Evolutionary conservation across 2,797 vertebrate genomes (phyloP).

Genomic region (Nothura maculosa): DNA sequence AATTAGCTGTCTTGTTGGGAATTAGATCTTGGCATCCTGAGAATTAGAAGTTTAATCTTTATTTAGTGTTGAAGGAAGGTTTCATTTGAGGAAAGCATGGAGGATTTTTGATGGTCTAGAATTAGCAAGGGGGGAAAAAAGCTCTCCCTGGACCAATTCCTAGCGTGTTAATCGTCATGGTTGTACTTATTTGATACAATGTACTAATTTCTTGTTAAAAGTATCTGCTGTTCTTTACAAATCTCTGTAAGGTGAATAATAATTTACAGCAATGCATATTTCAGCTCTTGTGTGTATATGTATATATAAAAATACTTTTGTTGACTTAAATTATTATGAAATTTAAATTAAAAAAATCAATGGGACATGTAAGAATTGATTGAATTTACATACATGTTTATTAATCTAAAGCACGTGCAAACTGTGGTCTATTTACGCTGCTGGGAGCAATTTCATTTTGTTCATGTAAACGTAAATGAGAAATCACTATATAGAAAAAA

Average conservation of each 20-base stretch:
- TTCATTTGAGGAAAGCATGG: not conserved
- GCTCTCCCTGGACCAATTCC: not conserved
- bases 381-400: not conserved
- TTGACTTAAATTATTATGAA: not conserved
- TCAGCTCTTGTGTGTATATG: not conserved
- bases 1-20: not conserved
- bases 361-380: not conserved
- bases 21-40: not conserved
- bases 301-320: not conserved
- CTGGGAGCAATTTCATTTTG: not conserved
- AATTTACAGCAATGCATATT: not conserved
- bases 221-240: not conserved
- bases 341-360: not conserved
- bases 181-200: not conserved
- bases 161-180: not conserved
- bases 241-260: no score
- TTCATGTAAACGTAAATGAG: not conserved
- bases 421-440: not conserved
- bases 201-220: no score
- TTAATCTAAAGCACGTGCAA: not conserved
- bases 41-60: conserved; percentile 17
- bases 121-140: not conserved
- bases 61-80: not conserved
- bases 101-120: not conserved
- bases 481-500: not conserved